Evolutionary conservation across 2,797 vertebrate species (phyloP), one percentile per base, ranked within the genome.

Genomic region (Rhinella marina): DNA sequence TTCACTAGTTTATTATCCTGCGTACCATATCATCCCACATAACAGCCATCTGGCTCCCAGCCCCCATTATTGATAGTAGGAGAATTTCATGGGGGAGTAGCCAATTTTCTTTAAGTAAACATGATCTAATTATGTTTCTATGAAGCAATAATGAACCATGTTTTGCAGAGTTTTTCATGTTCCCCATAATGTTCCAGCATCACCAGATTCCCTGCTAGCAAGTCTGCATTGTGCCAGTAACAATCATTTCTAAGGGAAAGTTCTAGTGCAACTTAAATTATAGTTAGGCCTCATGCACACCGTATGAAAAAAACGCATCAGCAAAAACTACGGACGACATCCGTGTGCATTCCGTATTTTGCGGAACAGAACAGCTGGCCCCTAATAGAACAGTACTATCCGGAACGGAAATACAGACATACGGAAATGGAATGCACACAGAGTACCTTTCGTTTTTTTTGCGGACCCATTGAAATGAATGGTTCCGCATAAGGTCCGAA

Each of bases 41-140:
- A 86, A 68, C 59, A 86, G 59, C 61, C 75, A 79, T 86, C 75
- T 86, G 75, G n/a, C 75, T 79, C 27, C 54, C 25, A 79, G 59
- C 41, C 75, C 61, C 84, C 50, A 21, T 64, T 27, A 78, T 61
- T 54, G 5, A 10, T 6, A 64, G 48, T 82, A 68, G 81, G 52
- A 86, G 84, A 62, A 66, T 68, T 66, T 64, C 23, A 79, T 68
- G 61, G 59, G 75, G 61, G 75, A 54, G 75, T 79, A 79, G 61
- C 27, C 61, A 77, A 79, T 62, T 78, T 86, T 61, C 7, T 77
- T 66, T 25, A 52, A 59, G 75, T 66, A 86, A 86, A 79, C 48
- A 79, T 86, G 41, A 59, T 56, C 52, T 84, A 32, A 72, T 73
- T 73, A 84, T 73, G 52, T 52, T 64, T 66, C 59, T 66, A 66